These are phyloP conservation scores for Eremophila alpestris DNA, from an alignment of 2,797 vertebrate species.

Conservation along the genomic window DNA sequence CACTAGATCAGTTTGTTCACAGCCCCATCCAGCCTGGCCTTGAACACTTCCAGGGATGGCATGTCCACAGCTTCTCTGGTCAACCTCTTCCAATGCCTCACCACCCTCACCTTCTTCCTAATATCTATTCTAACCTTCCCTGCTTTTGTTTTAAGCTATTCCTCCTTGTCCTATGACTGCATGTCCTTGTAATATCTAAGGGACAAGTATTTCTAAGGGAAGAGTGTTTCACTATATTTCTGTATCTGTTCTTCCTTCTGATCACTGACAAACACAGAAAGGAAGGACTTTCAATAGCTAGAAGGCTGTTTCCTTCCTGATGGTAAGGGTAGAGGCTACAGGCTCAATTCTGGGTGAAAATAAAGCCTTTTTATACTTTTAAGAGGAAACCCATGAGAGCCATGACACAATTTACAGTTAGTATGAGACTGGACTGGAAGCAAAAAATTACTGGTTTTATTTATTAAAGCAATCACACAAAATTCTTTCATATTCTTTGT, in stretches of 20 bases:
- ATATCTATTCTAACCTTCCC: neutral
- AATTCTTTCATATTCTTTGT: neutral
- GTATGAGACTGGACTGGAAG: neutral
- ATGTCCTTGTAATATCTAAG: neutral
- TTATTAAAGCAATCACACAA: neutral
- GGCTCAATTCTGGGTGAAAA: neutral
- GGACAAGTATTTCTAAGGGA: neutral
- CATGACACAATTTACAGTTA: neutral
- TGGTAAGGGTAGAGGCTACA: neutral
- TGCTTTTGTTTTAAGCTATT: neutral
- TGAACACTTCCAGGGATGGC: neutral
- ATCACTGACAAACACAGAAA: neutral
- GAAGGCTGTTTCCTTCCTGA: neutral
- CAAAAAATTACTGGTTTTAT: slow-evolving; percentile 4
- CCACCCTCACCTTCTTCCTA: neutral
- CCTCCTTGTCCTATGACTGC: neutral
- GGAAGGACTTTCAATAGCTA: neutral
- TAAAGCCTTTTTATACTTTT: neutral
- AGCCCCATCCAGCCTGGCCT: neutral
- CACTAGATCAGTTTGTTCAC: neutral
- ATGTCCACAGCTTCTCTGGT: neutral
- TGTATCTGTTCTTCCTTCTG: neutral
- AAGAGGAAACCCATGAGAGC: neutral
- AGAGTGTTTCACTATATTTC: neutral
- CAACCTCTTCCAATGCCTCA: neutral